phyloP scores from a whole-genome alignment of 2,113 vertebrate genomes.

The western clawed frog (Xenopus tropicalis) region UCB_Xtro_10.0 CM004446.2:55974501-55975000 shows the following conservation, averaged over 20 bases:
- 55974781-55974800: neutral
- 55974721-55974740: neutral
- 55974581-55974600: no score
- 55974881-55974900: conserved; percentile 5
- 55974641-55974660: neutral
- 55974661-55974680: neutral
- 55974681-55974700: neutral
- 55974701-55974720: neutral
- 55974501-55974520: no score
- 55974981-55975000: conserved; percentile 5
- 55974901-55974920: conserved; percentile 6
- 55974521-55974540: no score
- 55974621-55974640: no score
- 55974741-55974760: neutral
- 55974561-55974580: no score
- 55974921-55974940: neutral
- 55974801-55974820: conserved; percentile 17
- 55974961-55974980: conserved; percentile 1
- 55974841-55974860: neutral
- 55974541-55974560: no score
- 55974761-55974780: neutral
- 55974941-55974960: neutral
- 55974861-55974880: conserved; percentile 9
- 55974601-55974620: no score
- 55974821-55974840: conserved; percentile 1